These are phyloP conservation scores for Australoheros scitulus DNA, from an alignment of 2,113 vertebrate genomes.

Conservation along the genomic window DNA sequence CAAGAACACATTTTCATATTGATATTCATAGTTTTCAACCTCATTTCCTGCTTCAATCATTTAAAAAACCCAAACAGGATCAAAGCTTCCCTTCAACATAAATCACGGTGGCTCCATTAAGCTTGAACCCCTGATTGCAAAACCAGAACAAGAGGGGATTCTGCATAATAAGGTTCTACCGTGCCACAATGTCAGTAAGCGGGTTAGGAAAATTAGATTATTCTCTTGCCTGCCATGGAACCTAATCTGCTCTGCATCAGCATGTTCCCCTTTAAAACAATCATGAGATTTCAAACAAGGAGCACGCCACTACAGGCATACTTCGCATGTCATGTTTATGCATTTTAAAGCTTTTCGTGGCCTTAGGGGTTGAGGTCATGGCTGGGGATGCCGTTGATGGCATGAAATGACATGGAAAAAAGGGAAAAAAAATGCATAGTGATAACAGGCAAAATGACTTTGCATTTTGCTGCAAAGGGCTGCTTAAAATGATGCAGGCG, in stretches of 20 bases:
- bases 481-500: constrained; percentile 1
- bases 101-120: constrained; percentile 33
- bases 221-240: constrained; percentile 61
- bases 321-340: not conserved
- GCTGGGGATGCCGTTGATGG: not conserved
- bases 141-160: constrained; percentile 64
- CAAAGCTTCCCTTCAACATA: constrained; percentile 36
- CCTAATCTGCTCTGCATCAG: constrained; percentile 64
- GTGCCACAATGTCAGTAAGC: constrained; percentile 66
- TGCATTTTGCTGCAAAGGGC: not conserved
- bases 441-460: no score
- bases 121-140: constrained; percentile 51
- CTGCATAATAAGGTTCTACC: constrained; percentile 57
- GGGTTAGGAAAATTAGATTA: constrained; percentile 75
- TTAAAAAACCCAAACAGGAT: constrained; percentile 30
- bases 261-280: constrained; percentile 35
- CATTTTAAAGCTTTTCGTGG: not conserved
- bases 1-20: not conserved
- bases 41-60: constrained; percentile 32
- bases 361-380: not conserved
- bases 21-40: constrained; percentile 20
- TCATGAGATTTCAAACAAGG: not conserved
- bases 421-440: no score
- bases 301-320: not conserved
- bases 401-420: not conserved